Evolutionary conservation across 2,113 vertebrate species (phyloP), one percentile per base, ranked within the genome.

Genomic region (Oxygymnocypris stewartii): DNA sequence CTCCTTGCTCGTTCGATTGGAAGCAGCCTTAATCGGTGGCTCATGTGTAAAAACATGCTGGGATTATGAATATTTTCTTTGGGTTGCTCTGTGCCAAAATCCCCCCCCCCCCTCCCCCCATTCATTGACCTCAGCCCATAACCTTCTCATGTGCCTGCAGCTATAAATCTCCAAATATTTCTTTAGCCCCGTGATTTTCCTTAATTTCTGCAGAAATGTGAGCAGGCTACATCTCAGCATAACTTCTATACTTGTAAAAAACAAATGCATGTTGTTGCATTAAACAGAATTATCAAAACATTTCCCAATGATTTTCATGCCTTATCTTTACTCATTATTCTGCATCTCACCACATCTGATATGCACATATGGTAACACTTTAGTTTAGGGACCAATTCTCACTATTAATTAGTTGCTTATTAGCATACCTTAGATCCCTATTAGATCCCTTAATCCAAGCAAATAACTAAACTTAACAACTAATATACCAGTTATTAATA

Each of bases 91-190:
- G 28, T 78, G 76, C 16, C 28, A 51, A 78, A 59, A 35, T 78
- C 47, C 12, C 16, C 47, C 1, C 75, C 75, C 44, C 47, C 47
- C 1, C 75, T 47, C 44, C 47, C 23, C 47, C n/a, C 28, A 31
- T 35, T 78, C 40, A 47, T 49, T 61, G 82, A 79, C 77, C 77
- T 40, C 51, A 42, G 23, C 73, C 42, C 49, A 35, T 23, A 31
- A 71, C 65, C 37, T 51, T 18, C 76, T 73, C 65, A 59, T 23
- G 3, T 78, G 57, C 54, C 57, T 42, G 57, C 35, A 80, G 28
- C 54, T 40, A 61, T 80, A 59, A 14, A 61, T 80, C 78, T 42
- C 18, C 31, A 79, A 54, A 79, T 28, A 42, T 80, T 80, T 80
- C 6, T 80, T 61, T 57, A 35, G 14, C 76, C 23, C 20, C 13